Base-by-base conservation (phyloP, 1,140 invertebrate species). In the Psix sp. region DNA sequence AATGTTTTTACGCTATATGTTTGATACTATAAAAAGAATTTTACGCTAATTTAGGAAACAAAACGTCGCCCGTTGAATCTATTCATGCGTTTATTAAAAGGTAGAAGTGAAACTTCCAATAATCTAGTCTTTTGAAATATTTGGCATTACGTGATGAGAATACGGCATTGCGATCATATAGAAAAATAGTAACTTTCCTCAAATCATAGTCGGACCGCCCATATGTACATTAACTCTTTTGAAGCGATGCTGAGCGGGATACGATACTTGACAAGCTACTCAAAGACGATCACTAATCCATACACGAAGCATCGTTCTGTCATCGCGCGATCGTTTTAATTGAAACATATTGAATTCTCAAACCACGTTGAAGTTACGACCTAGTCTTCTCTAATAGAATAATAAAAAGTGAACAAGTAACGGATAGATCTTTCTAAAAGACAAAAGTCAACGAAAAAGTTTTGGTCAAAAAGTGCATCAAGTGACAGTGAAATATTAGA, bases 21-120 rank as follows among this genome's bases (percentile, higher is more conserved):
- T 48, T 20, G 26, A 24, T 48, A 29, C 24, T 15, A 20, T 16
- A 67, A 43, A 59, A 59, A 57, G n/a, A 67, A 51, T 15, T 43
- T 63, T 33, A 63, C 20, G 51, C 36, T 59, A 49, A 60, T 54
- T 38, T 48, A 31, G 1, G 10, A n/a, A 21, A 31, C 49, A 65
- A 63, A 65, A 31, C 1, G n/a, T 56, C 9, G 21, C 9, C 38
- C 51, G 20, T 21, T 29, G 43, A 31, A 14, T 39, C n/a, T 29
- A 49, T 33, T 67, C 33, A 26, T 21, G 33, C 38, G 18, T 51
- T 42, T 31, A 42, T 21, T 16, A 18, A 46, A 10, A 42, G 11
- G 29, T 51, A 43, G 76, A 78, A 76, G 76, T 79, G 76, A 80
- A 74, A 79, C 51, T 51, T 48, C 68, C 45, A 66, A 36, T 56